Conservation (phyloP, 2,113 vertebrate genomes). For the Ceuthmochares aereus region DNA sequence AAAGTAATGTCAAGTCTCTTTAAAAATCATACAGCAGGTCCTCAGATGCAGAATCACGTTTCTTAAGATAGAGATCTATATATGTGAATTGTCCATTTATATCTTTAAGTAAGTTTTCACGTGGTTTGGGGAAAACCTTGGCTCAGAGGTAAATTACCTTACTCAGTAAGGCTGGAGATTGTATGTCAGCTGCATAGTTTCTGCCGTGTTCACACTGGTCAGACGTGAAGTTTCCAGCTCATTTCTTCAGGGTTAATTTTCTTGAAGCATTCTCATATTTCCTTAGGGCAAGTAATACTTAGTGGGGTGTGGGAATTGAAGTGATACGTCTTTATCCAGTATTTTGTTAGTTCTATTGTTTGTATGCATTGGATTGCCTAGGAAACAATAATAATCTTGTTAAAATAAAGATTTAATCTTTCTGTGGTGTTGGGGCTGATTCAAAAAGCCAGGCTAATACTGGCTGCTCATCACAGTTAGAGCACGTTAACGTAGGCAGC, state of each 20-base stretch:
- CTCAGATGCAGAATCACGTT: not conserved
- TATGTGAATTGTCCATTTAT: not conserved
- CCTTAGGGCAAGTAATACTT: slow-evolving; percentile 11
- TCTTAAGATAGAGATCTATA: not conserved
- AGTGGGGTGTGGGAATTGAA: slow-evolving; percentile 20
- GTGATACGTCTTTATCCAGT: not conserved
- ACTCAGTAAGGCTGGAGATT: not conserved
- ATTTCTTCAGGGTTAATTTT: slow-evolving; percentile 36
- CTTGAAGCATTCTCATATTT: not conserved
- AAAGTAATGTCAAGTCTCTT: not conserved
- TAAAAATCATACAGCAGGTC: not conserved
- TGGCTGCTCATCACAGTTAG: not conserved
- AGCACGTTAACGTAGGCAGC: not conserved
- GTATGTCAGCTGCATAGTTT: not conserved
- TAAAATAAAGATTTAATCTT: slow-evolving; percentile 57
- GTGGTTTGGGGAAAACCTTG: not conserved
- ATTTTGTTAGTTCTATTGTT: slow-evolving; percentile 54
- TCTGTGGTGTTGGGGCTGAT: not conserved
- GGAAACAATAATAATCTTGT: slow-evolving; percentile 56
- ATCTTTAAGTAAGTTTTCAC: not conserved
- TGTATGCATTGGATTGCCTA: slow-evolving; percentile 51
- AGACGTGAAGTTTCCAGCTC: not conserved
- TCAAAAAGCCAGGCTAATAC: slow-evolving; percentile 5
- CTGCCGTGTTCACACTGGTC: not conserved
- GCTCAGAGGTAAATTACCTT: not conserved